These are phyloP conservation scores for Bedellia somnulentella DNA, from an alignment of 2,888 invertebrate genomes.

Conservation along the genomic window DNA sequence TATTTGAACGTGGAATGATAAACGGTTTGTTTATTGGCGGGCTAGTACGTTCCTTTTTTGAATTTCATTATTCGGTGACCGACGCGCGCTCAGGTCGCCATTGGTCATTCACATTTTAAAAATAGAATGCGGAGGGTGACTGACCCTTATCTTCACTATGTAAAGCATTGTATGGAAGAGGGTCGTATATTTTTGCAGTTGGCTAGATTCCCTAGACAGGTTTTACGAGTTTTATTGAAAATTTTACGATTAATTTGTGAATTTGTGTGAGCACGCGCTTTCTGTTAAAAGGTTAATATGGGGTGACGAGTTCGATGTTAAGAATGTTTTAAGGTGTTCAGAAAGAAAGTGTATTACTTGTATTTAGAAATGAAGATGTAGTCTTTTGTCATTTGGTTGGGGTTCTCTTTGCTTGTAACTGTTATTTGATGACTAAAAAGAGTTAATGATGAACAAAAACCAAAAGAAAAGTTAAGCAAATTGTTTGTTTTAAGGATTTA, in stretches of 20 bases:
- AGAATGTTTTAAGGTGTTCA: slow-evolving; percentile 7
- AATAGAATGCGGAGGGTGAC: slow-evolving; percentile 19
- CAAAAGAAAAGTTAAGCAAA: too few species aligned
- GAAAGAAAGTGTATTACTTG: slow-evolving; percentile 20
- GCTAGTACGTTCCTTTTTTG: slow-evolving; percentile 48
- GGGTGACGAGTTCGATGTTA: slow-evolving; percentile 30
- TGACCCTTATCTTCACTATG: slow-evolving; percentile 48
- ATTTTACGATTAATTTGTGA: slow-evolving; percentile 57
- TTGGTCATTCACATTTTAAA: slow-evolving; percentile 27
- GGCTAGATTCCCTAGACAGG: slow-evolving; percentile 28
- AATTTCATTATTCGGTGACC: slow-evolving; percentile 50
- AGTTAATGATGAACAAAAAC: too few species aligned
- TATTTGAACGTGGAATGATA: slow-evolving; percentile 59
- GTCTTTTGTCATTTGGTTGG: too few species aligned
- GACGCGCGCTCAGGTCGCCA: slow-evolving; percentile 44
- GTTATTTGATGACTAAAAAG: too few species aligned
- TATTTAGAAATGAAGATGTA: too few species aligned
- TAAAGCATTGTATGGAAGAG: too few species aligned
- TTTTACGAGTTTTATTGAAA: slow-evolving; percentile 27
- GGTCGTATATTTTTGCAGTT: slow-evolving; percentile 46
- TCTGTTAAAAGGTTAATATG: slow-evolving; percentile 35
- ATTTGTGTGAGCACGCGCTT: slow-evolving; percentile 39
- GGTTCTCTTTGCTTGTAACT: too few species aligned
- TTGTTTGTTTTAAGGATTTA: too few species aligned
- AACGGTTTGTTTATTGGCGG: slow-evolving; percentile 61